Conservation (phyloP, 2,113 vertebrate species). For the Athene noctua region DNA sequence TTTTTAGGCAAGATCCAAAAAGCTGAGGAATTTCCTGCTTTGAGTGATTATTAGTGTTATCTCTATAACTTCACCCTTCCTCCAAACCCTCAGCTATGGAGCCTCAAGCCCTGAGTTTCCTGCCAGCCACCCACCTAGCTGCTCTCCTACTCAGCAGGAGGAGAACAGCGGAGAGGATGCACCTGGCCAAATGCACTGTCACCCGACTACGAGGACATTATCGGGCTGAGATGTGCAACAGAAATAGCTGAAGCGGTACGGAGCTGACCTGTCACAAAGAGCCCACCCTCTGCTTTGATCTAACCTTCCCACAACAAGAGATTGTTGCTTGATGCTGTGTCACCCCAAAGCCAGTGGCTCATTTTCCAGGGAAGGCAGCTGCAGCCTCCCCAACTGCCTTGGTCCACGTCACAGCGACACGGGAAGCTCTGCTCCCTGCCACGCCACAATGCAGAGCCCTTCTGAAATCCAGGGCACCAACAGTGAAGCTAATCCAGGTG, state of each 20-base stretch:
- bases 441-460: not conserved
- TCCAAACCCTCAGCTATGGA: not conserved
- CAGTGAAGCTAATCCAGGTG: no score
- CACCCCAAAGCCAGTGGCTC: accelerated
- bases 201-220: not conserved
- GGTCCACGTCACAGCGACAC: accelerated
- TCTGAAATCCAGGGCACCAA: not conserved
- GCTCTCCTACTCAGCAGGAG: not conserved
- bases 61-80: not conserved
- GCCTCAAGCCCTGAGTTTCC: not conserved
- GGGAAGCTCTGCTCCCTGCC: accelerated
- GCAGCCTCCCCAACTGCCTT: not conserved
- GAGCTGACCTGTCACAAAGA: not conserved
- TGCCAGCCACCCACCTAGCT: not conserved
- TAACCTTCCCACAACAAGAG: not conserved
- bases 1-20: not conserved
- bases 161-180: not conserved
- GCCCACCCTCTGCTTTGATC: not conserved
- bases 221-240: not conserved
- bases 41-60: not conserved
- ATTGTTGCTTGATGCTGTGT: accelerated
- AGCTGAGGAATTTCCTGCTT: not conserved
- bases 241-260: not conserved
- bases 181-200: not conserved
- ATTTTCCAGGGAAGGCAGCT: accelerated